Conservation (phyloP, 2,888 invertebrate genomes). For the Pterostichus madidus region DNA sequence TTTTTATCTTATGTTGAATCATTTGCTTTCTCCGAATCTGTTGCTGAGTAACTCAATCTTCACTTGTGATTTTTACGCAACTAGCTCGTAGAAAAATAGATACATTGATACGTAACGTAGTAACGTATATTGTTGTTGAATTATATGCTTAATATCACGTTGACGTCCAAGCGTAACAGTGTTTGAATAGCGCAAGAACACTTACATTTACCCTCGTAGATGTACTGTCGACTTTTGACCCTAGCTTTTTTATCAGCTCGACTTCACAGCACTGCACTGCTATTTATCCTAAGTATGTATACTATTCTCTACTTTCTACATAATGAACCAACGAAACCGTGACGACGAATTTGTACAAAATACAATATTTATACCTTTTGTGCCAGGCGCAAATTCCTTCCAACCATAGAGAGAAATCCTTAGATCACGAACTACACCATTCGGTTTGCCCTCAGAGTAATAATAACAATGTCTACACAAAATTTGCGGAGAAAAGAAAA, state of each 20-base stretch:
- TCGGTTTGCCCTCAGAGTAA: background rate
- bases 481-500: background rate
- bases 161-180: too few relatives aligned
- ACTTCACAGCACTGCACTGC: constrained; percentile 38
- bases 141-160: too few relatives aligned
- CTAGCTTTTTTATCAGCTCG: constrained; percentile 10
- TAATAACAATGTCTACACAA: background rate
- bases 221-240: constrained; percentile 29
- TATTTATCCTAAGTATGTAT: constrained; percentile 46
- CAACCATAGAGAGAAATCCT: constrained; percentile 38
- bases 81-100: too few relatives aligned
- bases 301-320: constrained; percentile 51
- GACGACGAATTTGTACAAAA: constrained; percentile 49
- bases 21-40: too few relatives aligned
- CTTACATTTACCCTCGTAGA: constrained; percentile 22
- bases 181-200: background rate
- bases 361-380: constrained; percentile 45
- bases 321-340: constrained; percentile 50
- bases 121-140: too few relatives aligned
- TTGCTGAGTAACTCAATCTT: too few relatives aligned
- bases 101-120: too few relatives aligned
- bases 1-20: too few relatives aligned
- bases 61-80: too few relatives aligned
- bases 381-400: constrained; percentile 22
- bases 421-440: constrained; percentile 17